Base-by-base conservation (phyloP, 2,113 vertebrate genomes). In the Antidorcas marsupialis region DNA sequence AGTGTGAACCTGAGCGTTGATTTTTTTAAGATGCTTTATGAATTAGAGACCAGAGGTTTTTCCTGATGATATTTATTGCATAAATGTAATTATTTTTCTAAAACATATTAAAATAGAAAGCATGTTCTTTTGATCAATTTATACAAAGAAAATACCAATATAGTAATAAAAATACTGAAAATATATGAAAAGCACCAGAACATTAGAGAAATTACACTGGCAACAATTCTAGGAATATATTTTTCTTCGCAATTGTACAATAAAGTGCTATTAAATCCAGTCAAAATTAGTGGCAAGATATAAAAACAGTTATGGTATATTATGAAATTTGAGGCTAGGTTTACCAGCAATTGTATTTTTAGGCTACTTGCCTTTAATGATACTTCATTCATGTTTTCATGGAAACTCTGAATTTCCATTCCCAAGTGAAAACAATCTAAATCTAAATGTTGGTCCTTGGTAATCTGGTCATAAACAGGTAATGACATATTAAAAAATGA, bases 41-140 rank as follows among this genome's bases (percentile, higher is more conserved):
- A 98, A 94, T 98, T 94, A 97, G 84, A 98, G 84, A 98, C 88
- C 92, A 95, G 1, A 15, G 53, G 87, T 93, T 97, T 98, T 98
- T 91, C 92, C 98, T 89, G 97, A 98, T 97, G 98, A 92, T 98
- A 94, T 99, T 99, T 99, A 99, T 99, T 99, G 98, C 94, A 98
- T 97, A 98, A 98, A 98, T 98, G 98, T 96, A 98, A 87, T 97
- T 98, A 98, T 98, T 98, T 93, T 98, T 99, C 98, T 99, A 98
- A 98, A 99, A 99, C 98, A 98, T 99, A 99, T 98, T 99, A 99
- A 99, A 99, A 99, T 99, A 99, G 99, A 99, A 99, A 99, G 99
- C 98, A 98, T 97, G 98, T 98, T 98, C 93, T 98, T 98, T 95
- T 98, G 97, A 98, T 99, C 98, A 98, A 96, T 98, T 98, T 98